These are phyloP conservation scores for Percopsis omiscomaycus DNA, from an alignment of 2,797 vertebrate species.

Conservation along the genomic window DNA sequence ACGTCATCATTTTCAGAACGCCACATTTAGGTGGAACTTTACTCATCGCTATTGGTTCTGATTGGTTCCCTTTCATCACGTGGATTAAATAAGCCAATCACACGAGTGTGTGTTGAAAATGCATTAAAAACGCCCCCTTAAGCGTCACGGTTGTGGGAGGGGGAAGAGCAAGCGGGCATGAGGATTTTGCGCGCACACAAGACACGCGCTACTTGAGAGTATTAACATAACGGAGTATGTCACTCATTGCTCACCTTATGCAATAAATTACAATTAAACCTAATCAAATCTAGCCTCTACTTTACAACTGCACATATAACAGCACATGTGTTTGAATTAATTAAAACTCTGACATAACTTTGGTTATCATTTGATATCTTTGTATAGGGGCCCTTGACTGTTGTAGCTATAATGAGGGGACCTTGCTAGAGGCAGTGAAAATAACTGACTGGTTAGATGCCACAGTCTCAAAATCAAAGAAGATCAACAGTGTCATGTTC, in stretches of 20 bases:
- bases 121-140: constrained; percentile 33
- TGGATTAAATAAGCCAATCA: constrained; percentile 43
- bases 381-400: constrained; percentile 45
- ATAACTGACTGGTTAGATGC: constrained; percentile 39
- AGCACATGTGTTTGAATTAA: background rate
- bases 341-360: constrained; percentile 19
- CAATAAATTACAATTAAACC: no score
- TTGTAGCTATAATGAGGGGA: constrained; percentile 22
- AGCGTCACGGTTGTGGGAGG: constrained; percentile 55
- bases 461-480: constrained; percentile 56
- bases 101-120: constrained; percentile 17
- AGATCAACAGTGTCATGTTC: constrained; percentile 72
- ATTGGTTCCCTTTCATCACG: constrained; percentile 59
- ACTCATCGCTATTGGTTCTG: constrained; percentile 31
- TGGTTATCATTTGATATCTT: constrained; percentile 14
- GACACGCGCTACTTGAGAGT: no score
- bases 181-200: background rate
- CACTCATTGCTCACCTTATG: no score
- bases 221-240: no score
- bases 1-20: constrained; percentile 62
- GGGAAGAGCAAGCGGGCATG: background rate
- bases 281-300: background rate
- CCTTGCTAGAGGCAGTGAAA: constrained; percentile 43
- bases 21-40: constrained; percentile 18
- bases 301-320: background rate